These are phyloP conservation scores for Idaea straminata DNA, from an alignment of 2,888 invertebrate genomes.

Conservation along the genomic window DNA sequence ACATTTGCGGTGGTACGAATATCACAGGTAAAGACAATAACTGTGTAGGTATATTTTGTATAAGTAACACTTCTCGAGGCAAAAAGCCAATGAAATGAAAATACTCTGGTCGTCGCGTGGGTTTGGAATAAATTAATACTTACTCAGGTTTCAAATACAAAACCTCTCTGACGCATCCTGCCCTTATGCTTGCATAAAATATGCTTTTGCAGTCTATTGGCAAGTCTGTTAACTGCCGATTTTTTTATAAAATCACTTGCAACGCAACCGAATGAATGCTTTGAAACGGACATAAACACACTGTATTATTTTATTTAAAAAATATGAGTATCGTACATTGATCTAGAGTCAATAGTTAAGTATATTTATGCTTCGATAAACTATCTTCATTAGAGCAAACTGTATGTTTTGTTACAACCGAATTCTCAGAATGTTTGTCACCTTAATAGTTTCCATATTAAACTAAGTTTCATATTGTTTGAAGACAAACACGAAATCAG, in stretches of 20 bases:
- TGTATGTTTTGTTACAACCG: slow-evolving; percentile 4
- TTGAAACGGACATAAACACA: no score
- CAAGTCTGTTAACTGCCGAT: no score
- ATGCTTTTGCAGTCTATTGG: no score
- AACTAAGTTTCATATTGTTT: slow-evolving; percentile 20
- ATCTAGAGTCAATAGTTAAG: background rate
- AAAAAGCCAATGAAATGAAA: background rate
- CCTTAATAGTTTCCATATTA: slow-evolving; percentile 10
- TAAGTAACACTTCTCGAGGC: slow-evolving; percentile 8
- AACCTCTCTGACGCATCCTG: no score
- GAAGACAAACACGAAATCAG: slow-evolving; percentile 28
- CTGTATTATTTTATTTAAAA: no score
- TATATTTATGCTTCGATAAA: background rate
- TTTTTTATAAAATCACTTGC: no score
- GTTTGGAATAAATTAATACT: no score
- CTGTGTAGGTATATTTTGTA: slow-evolving; percentile 40
- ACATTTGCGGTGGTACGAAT: slow-evolving; percentile 52
- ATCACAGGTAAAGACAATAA: slow-evolving; percentile 40
- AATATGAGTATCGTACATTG: no score
- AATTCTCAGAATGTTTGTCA: background rate
- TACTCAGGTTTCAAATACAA: no score
- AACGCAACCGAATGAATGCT: no score
- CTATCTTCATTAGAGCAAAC: slow-evolving; percentile 2
- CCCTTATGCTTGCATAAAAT: no score
- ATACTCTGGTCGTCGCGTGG: background rate